A percentile compares a stretch with the other conserved stretches of the same genome.
Conservation (phyloP, 2,888 invertebrate genomes). For the Aspidiotus destructor region DNA sequence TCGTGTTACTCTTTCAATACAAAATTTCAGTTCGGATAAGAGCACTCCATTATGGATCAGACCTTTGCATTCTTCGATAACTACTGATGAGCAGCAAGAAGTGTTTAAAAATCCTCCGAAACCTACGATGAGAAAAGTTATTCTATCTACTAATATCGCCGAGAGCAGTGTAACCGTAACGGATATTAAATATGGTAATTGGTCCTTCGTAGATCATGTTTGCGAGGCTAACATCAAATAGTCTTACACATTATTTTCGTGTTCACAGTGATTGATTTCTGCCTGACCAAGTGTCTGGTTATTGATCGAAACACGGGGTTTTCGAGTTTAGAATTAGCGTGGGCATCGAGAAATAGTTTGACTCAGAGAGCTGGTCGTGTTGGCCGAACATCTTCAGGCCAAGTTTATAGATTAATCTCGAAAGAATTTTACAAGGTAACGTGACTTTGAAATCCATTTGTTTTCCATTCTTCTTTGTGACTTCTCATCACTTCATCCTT, state of each 20-base stretch:
- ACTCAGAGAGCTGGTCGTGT: constrained; percentile 83
- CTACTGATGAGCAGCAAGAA: constrained; percentile 60
- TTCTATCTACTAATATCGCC: constrained; percentile 82
- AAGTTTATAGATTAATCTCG: constrained; percentile 72
- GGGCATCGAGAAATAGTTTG: constrained; percentile 86
- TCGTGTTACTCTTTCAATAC: no score
- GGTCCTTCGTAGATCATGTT: no score
- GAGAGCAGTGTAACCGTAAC: constrained; percentile 87
- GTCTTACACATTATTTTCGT: no score
- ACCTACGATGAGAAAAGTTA: constrained; percentile 62
- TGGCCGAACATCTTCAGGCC: constrained; percentile 74
- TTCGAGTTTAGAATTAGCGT: constrained; percentile 63
- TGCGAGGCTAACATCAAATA: no score
- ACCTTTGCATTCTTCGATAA: constrained; percentile 63
- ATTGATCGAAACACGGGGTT: constrained; percentile 69
- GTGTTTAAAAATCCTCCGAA: constrained; percentile 54
- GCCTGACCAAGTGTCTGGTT: constrained; percentile 72
- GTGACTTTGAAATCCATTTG: no score
- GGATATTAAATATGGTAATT: constrained; percentile 67
- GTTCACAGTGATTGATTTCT: constrained; percentile 77
- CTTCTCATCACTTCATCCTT: no score
- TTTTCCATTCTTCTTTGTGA: no score
- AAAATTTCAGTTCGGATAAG: no score
- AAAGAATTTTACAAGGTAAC: constrained; percentile 54
- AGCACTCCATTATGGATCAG: constrained; percentile 36